Conservation (phyloP, 1,140 invertebrate species). For the Drosophila melanogaster region Release_6_plus_ISO1_MT NT_033779.5:321501-322000, state of each 20-base stretch:
- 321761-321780: slow-evolving; percentile 20
- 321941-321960: background rate
- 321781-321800: background rate
- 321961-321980: background rate
- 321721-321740: background rate
- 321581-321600: slow-evolving; percentile 36
- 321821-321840: too few relatives aligned
- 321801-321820: background rate
- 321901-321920: background rate
- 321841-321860: too few relatives aligned
- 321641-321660: slow-evolving; percentile 52
- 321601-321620: slow-evolving; percentile 58
- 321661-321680: slow-evolving; percentile 43
- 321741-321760: slow-evolving; percentile 24
- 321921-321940: background rate
- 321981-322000: slow-evolving; percentile 18
- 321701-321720: background rate
- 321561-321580: slow-evolving; percentile 65
- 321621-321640: slow-evolving; percentile 6
- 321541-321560: slow-evolving; percentile 72
- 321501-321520: slow-evolving; percentile 58
- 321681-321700: slow-evolving; percentile 29
- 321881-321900: too few relatives aligned
- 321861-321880: too few relatives aligned
- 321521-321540: slow-evolving; percentile 2